Evolutionary conservation across 2,113 vertebrate genomes (phyloP), one percentile per base, ranked within the genome.

Genomic region (Sinocyclocheilus rhinocerous): DNA sequence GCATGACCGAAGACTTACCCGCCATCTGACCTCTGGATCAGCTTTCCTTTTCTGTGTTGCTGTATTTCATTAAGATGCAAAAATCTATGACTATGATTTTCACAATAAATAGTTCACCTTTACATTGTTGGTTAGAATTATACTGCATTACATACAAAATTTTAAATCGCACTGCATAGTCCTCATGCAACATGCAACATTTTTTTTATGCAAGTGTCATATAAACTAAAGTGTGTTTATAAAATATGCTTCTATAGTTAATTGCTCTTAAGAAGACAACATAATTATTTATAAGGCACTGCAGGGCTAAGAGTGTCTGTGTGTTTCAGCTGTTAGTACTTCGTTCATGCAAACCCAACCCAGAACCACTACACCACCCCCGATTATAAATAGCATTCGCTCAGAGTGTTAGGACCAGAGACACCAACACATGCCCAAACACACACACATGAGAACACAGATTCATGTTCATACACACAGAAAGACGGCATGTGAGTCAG

Each of bases 301-400:
- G 22, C n/a, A 10, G 48, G 29, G 36, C 22, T 67, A n/a, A 55
- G 59, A 50, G 75, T 75, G 73, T 73, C 2, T 63, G 80, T 80
- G 77, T 81, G 67, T 65, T 57, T 83, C 48, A 89, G 76, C 76
- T 69, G 55, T 63, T 76, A 48, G 42, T 33, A 76, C 10, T 29
- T 39, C 10, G 65, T 81, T 29, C 72, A 79, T 76, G 24, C 80
- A 87, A 42, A 87, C 65, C 63, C 69, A 50, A 33, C 57, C 80
- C 90, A 75, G 61, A 36, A 36, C 86, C 89, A 61, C 88, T 85
- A 70, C 84, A 88, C 91, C 61, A 52, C 42, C 89, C 89, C 88
- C 13, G 85, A 90, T 73, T 96, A 95, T 95, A 95, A 95, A 95
- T 95, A 95, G 94, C 91, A 52, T 26, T 88, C 84, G 84, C 72